Percentiles rank a stretch among this genome's conserved stretches.
Evolutionary conservation across 2,113 vertebrate genomes (phyloP).

Genomic region (Ptilorrhoa leucosticta): DNA sequence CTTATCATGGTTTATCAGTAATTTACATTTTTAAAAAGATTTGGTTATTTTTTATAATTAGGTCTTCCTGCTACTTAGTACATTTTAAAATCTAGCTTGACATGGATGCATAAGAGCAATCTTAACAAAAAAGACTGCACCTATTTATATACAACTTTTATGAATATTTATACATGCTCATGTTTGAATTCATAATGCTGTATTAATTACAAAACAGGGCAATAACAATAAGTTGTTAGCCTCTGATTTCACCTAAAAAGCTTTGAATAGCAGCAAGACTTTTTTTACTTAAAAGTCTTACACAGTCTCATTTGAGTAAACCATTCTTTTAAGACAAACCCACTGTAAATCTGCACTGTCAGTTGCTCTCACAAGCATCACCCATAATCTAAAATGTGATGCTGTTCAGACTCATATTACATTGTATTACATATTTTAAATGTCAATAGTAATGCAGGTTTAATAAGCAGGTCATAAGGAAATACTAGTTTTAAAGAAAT

Average conservation of each 20-base stretch:
- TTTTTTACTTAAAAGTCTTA: neutral
- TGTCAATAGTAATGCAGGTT: neutral
- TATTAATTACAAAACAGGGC: neutral
- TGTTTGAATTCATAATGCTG: neutral
- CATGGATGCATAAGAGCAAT: neutral
- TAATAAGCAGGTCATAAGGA: neutral
- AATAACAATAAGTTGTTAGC: neutral
- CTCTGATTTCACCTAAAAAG: neutral
- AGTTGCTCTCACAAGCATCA: neutral
- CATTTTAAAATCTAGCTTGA: neutral
- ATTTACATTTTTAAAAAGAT: neutral
- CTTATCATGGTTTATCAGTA: neutral
- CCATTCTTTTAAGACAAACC: neutral
- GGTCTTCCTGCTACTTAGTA: neutral
- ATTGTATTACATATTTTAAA: neutral
- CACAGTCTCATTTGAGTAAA: neutral
- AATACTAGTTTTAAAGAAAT: neutral
- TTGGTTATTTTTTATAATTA: neutral
- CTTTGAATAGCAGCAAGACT: neutral
- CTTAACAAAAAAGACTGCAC: neutral
- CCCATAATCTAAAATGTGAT: neutral
- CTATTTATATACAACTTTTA: neutral
- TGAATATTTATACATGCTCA: neutral
- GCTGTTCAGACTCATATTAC: neutral
- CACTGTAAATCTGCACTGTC: fast-evolving